Evolutionary conservation across 30 jellyfish, hydroid and myxozoan species (phyloP), one percentile per base, ranked within the genome.

Genomic region (Pseudorhiza aurosa): DNA sequence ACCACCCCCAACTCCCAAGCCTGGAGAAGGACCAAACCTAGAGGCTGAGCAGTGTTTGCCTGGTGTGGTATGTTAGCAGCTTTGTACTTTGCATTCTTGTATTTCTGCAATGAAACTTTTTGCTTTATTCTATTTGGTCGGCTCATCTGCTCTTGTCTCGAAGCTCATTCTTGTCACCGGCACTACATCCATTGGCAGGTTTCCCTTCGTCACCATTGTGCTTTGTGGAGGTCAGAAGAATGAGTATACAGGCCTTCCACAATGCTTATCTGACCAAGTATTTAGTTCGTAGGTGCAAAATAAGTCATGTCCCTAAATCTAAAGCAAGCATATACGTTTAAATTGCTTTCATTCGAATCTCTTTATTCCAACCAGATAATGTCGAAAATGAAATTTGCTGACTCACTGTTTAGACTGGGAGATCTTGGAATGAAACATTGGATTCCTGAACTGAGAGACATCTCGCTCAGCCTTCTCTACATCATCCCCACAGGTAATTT

Each of bases 31-130:
- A 15, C 99, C 97, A 17, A 94, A 74, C 42, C 44, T 81, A 6
- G 99, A 94, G 59, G 96, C 99, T 0, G 99, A 94, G 55, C 96
- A 94, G 46, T 69, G 81, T 25, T 62, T 94, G n/a, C 99, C 99
- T 26, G 95, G 97, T 24, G 99, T 94, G 76, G 99, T 94, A 82
- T 60, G 91, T 19, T 2, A 7, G 19, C 19, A 46, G 15, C 2
- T 4, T 46, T 46, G 2, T 14, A 6, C 60, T 46, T 46, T 46
- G 60, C 15, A 6, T 46, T 46, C 14, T 11, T 3, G 14, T 46
- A 46, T 12, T 46, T 46, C 19, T 6, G 5, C 9, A 5, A 12
- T 39, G 7, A 5, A 7, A 39, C 12, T 39, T 5, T 39, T 39
- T 39, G 7, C 50, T 12, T 39, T 39, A 5, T 39, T 7, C 50